phyloP scores from a whole-genome alignment of 2,113 vertebrate species.

The Scatophagus argus region DNA sequence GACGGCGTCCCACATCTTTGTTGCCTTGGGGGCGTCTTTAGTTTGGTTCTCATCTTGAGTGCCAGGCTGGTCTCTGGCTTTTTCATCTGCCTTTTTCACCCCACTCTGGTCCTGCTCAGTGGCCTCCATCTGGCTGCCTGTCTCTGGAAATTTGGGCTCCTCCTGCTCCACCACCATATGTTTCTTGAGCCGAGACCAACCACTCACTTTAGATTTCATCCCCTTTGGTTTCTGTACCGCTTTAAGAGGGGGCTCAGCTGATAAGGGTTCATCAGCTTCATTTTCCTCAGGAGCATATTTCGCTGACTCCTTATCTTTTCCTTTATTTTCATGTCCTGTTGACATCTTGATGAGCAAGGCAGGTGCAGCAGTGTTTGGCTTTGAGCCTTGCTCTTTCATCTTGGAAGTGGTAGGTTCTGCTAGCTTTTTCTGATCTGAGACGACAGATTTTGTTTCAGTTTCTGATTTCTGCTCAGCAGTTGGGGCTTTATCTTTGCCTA shows the following conservation, averaged over 20 bases:
- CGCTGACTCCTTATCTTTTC: slow-evolving; percentile 38
- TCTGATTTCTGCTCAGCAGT: slow-evolving; percentile 26
- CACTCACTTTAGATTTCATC: slow-evolving; percentile 78
- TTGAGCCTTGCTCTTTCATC: slow-evolving; percentile 24
- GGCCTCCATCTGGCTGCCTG: slow-evolving; percentile 49
- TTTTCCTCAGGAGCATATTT: slow-evolving; percentile 56
- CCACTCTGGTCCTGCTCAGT: slow-evolving; percentile 43
- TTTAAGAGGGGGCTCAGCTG: slow-evolving; percentile 67
- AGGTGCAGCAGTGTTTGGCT: slow-evolving; percentile 9
- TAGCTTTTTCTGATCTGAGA: slow-evolving; percentile 40
- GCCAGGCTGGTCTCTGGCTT: background rate
- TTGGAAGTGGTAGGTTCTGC: slow-evolving; percentile 40
- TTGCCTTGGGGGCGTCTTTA: slow-evolving; percentile 82
- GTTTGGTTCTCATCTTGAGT: slow-evolving; percentile 51
- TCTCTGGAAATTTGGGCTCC: slow-evolving; percentile 78
- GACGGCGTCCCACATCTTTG: slow-evolving; percentile 93
- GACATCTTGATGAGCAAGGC: slow-evolving; percentile 21
- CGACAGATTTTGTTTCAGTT: slow-evolving; percentile 27
- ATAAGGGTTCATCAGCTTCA: slow-evolving; percentile 2
- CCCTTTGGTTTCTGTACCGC: slow-evolving; percentile 78
- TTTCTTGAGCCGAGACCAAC: slow-evolving; percentile 92
- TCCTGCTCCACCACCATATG: slow-evolving; percentile 90
- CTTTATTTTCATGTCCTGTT: slow-evolving; percentile 45
- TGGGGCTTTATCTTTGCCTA: slow-evolving; percentile 65
- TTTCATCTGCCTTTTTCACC: slow-evolving; percentile 27